Percentiles rank a stretch among this genome's conserved stretches.
Conservation (phyloP, 2,888 invertebrate genomes). For the Hypercompe scribonia region DNA sequence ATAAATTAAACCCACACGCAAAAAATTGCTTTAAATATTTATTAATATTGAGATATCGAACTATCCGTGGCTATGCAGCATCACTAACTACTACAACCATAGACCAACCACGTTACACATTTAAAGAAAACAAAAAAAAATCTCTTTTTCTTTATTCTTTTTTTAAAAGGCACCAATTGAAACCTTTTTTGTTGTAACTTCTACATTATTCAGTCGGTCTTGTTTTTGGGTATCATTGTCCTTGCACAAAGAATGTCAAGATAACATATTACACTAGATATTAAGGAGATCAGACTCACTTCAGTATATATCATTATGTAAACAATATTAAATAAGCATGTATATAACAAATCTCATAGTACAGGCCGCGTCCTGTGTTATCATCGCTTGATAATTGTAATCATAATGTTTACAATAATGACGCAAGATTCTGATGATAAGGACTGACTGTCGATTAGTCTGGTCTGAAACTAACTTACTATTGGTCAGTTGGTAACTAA, state of each 20-base stretch:
- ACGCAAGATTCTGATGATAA: constrained; percentile 3
- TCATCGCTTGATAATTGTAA: constrained; percentile 5
- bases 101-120: too few relatives aligned
- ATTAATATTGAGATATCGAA: too few relatives aligned
- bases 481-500: not conserved
- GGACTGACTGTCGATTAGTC: not conserved
- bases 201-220: not conserved
- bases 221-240: not conserved
- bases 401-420: constrained; percentile 6
- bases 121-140: too few relatives aligned
- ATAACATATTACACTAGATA: not conserved
- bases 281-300: not conserved
- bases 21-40: too few relatives aligned
- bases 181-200: not conserved
- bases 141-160: too few relatives aligned
- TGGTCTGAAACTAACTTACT: not conserved
- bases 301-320: not conserved
- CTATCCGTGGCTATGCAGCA: too few relatives aligned
- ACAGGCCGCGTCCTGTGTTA: not conserved
- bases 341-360: not conserved
- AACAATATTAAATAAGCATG: not conserved
- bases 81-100: too few relatives aligned
- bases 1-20: too few relatives aligned
- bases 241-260: not conserved
- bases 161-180: too few relatives aligned